A percentile compares a stretch with the other conserved stretches of the same genome.
phyloP scores from a whole-genome alignment of 2,888 invertebrate genomes.

The Rhorus exstirpatorius region DNA sequence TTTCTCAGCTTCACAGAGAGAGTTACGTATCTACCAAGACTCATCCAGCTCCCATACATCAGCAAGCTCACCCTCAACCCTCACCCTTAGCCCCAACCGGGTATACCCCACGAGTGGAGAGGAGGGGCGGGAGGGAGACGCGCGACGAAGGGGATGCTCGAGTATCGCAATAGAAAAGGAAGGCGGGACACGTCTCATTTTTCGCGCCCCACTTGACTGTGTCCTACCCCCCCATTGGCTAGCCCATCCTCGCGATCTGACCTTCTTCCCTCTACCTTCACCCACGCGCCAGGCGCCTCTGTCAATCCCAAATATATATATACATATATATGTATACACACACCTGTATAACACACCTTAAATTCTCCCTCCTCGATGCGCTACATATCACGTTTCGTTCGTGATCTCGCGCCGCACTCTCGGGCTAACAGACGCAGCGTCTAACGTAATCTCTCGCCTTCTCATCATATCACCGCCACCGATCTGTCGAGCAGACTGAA shows the following conservation, averaged over 20 bases:
- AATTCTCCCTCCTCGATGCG: constrained; percentile 38
- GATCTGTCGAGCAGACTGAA: constrained; percentile 1
- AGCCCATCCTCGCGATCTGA: constrained; percentile 82
- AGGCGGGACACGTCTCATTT: constrained; percentile 84
- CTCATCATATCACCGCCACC: constrained; percentile 3
- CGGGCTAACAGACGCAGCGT: constrained; percentile 6
- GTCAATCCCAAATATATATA: constrained; percentile 15
- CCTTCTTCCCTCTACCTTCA: constrained; percentile 77
- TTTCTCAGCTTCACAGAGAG: constrained; percentile 11
- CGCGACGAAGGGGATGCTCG: constrained; percentile 42
- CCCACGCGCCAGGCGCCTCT: constrained; percentile 63
- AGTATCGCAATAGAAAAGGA: constrained; percentile 79
- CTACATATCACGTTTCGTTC: constrained; percentile 32
- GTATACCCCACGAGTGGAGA: constrained; percentile 7
- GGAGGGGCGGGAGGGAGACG: constrained; percentile 20
- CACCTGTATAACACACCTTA: too few relatives aligned
- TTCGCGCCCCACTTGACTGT: constrained; percentile 85
- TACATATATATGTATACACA: not conserved
- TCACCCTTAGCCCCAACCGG: constrained; percentile 75
- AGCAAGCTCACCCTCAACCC: constrained; percentile 82
- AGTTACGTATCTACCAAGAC: constrained; percentile 12
- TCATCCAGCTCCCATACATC: constrained; percentile 66
- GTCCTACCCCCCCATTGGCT: constrained; percentile 84
- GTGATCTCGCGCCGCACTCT: constrained; percentile 31
- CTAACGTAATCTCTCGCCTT: constrained; percentile 17